phyloP scores from a whole-genome alignment of 1,140 invertebrate species.

The Drosophila paulistorum region DNA sequence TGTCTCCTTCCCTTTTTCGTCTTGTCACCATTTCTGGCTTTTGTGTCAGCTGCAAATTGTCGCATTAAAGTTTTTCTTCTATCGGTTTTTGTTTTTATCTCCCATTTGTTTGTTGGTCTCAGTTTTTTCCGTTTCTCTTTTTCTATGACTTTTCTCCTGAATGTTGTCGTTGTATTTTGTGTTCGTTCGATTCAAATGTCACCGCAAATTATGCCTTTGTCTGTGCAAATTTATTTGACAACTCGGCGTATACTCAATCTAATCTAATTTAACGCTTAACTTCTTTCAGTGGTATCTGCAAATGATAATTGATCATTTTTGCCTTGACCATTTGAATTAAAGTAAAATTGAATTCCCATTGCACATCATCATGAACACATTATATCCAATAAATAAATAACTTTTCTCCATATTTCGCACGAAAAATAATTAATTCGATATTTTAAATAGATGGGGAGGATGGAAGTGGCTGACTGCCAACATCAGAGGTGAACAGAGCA shows the following conservation, averaged over 20 bases:
- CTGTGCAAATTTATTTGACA: conserved; percentile 6
- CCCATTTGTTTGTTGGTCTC: conserved; percentile 28
- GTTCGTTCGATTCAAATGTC: conserved; percentile 43
- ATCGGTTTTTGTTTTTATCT: conserved; percentile 30
- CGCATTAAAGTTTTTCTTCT: conserved; percentile 52
- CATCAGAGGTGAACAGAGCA: neutral
- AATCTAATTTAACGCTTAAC: conserved; percentile 23
- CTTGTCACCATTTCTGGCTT: conserved; percentile 16
- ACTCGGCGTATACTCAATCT: conserved; percentile 35
- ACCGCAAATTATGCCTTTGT: conserved; percentile 50
- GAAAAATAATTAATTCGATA: conserved; percentile 14
- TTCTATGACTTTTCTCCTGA: conserved; percentile 16
- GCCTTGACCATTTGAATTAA: neutral
- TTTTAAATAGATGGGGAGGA: neutral
- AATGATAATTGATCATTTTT: conserved; percentile 13
- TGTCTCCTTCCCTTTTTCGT: neutral
- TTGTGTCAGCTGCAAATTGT: conserved; percentile 65
- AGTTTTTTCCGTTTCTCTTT: conserved; percentile 23
- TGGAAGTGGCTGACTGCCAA: neutral
- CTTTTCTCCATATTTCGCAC: neutral
- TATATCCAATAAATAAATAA: conserved; percentile 1
- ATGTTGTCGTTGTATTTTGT: neutral
- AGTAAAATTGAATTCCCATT: neutral
- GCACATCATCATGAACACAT: neutral
- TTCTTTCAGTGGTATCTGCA: neutral